phyloP scores from a whole-genome alignment of 1,140 invertebrate species.

The Melipona quadrifasciata region DNA sequence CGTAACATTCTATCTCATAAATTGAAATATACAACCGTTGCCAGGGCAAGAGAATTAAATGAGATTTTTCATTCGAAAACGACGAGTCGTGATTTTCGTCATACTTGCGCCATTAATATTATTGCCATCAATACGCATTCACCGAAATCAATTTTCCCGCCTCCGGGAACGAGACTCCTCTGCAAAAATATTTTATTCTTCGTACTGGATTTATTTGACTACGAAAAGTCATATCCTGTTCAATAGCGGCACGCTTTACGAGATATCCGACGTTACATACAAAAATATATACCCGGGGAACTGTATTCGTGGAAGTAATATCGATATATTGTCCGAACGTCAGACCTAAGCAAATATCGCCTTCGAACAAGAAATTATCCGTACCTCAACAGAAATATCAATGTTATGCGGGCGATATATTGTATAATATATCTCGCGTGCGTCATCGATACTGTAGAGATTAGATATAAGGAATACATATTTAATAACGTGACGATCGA shows the following conservation, averaged over 20 bases:
- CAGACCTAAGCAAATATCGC: constrained; percentile 25
- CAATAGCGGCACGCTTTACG: not conserved
- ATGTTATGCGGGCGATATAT: not conserved
- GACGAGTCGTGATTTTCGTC: too few species aligned
- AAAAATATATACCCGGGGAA: not conserved
- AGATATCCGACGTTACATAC: not conserved
- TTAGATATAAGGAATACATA: too few species aligned
- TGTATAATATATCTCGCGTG: not conserved
- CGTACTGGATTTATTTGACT: not conserved
- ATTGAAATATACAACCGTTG: too few species aligned
- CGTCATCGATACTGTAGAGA: not conserved
- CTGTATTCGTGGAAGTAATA: not conserved
- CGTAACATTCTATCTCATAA: too few species aligned
- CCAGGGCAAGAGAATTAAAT: too few species aligned
- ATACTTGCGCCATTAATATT: too few species aligned
- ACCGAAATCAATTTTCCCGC: too few species aligned
- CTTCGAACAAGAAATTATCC: not conserved
- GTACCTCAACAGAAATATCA: not conserved
- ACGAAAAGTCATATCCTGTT: not conserved
- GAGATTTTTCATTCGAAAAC: too few species aligned
- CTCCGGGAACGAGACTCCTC: too few species aligned
- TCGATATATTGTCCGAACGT: not conserved
- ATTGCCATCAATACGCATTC: too few species aligned
- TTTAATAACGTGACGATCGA: too few species aligned
- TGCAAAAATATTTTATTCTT: not conserved